Evolutionary conservation across 2,113 vertebrate species (phyloP), one percentile per base, ranked within the genome.

Genomic region (Pseudopipra pipra): DNA sequence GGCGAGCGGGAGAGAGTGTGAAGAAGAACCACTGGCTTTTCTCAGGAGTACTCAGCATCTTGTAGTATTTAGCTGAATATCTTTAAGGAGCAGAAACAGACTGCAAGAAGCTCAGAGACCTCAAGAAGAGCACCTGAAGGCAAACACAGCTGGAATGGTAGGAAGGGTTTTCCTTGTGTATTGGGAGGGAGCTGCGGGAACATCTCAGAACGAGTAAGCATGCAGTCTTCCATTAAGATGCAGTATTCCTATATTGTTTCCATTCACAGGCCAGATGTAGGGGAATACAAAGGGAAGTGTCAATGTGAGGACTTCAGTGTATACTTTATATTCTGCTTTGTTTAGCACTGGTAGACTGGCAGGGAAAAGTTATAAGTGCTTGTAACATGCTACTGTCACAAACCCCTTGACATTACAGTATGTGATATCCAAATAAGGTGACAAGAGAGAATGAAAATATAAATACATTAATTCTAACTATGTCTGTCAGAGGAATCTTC

Each of bases 101-200:
- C 63, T 54, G 49, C 83, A 80, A 92, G 89, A 92, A 68, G 56
- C 41, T 90, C 85, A 68, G 70, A 73, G 51, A 21, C 92, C 70
- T 21, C 85, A 59, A 94, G 61, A 56, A 78, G 77, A 79, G 31
- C 63, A 62, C 92, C 92, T 93, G 93, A 93, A 95, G 81, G 70
- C 76, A 95, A 76, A 94, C 81, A 86, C 89, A 90, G 76, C 77
- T 77, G 91, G 66, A 90, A 95, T 88, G 76, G 85, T 89, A 96
- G 95, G 88, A 90, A 96, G 62, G 92, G 81, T 81, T 92, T 95
- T 94, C 84, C 70, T 85, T 90, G 35, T 82, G 2, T 65, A 6
- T 39, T 65, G 92, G 88, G 93, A 96, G 87, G 79, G 87, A 96
- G 61, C 90, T 83, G 66, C 0, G 63, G 82, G 68, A 83, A 84